Evolutionary conservation across 2,888 invertebrate genomes (phyloP), one percentile per base, ranked within the genome.

Genomic region (Aleiodes leptofemur): DNA sequence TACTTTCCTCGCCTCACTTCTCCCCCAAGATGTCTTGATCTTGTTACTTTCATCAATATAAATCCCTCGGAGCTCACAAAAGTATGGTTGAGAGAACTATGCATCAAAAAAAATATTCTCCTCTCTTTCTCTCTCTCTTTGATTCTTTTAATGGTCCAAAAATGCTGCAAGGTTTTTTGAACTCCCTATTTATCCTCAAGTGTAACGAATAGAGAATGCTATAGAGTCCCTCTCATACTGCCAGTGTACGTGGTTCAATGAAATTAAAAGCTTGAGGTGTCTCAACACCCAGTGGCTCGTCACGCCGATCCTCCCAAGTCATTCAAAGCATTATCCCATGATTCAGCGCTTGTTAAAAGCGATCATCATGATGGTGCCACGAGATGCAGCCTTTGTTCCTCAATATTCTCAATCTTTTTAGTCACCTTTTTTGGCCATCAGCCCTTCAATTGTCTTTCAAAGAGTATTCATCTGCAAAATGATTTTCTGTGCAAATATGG

Each of bases 241-340:
- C 61, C 34, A 59, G 51, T 31, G 57, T 69, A 70, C 69, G 50
- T 56, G 68, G 50, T 59, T 53, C 64, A 74, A 74, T 73, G 57
- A 56, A 50, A 71, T 48, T 29, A 57, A 71, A 57, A 29, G 51
- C 51, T 14, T 71, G 48, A 73, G 55, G 69, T 61, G 74, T 74
- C 68, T 72, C 34, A 64, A 53, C 53, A 68, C 66, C 69, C 53
- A 71, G 75, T 74, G 74, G 72, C 78, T 61, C 73, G 77, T 77
- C 76, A 80, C 77, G 77, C 69, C 57, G 69, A 77, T 79, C 78
- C 70, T 66, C 75, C 76, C 73, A 80, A 76, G 66, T 76, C 80
- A 81, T 83, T 84, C 82, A 81, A 77, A 77, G 78, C 80, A 77
- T 83, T 81, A 82, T 81, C 76, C 78, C 73, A 68, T 83, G 82